These are phyloP conservation scores for Amphiprion clarkii DNA, from an alignment of 2,797 vertebrate species.

Conservation along the genomic window DNA sequence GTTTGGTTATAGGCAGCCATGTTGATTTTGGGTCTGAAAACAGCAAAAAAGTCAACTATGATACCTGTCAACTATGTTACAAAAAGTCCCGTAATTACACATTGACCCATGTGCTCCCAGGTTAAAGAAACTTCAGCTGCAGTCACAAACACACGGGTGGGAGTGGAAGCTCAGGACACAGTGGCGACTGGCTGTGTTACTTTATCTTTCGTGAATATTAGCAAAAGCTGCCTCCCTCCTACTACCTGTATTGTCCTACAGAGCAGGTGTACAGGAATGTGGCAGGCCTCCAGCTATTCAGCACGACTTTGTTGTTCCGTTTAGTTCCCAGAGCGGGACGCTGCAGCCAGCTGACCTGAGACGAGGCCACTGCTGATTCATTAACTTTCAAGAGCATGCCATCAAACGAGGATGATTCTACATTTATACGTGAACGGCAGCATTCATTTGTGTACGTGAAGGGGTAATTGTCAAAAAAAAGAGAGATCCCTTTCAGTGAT, in stretches of 20 bases:
- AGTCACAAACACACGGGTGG: slow-evolving; percentile 20
- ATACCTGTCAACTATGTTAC: no score
- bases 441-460: slow-evolving; percentile 11
- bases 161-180: slow-evolving; percentile 8
- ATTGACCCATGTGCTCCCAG: slow-evolving; percentile 32
- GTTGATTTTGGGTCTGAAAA: no score
- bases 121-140: slow-evolving; percentile 28
- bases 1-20: no score
- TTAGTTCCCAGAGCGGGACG: slow-evolving; percentile 35
- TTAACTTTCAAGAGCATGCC: slow-evolving; percentile 39
- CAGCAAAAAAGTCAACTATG: no score
- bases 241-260: slow-evolving; percentile 23
- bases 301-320: slow-evolving; percentile 43
- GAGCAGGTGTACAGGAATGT: slow-evolving; percentile 60
- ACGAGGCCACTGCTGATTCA: slow-evolving; percentile 40
- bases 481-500: slow-evolving; percentile 5
- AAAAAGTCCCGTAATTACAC: no score
- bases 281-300: slow-evolving; percentile 34
- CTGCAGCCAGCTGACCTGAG: slow-evolving; percentile 35
- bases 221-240: slow-evolving; percentile 15
- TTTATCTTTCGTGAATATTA: slow-evolving; percentile 32
- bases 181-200: not conserved
- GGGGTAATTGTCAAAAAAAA: slow-evolving; percentile 18
- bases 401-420: slow-evolving; percentile 29
- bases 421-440: not conserved